Evolutionary conservation across 1,140 invertebrate species (phyloP).

Genomic region (Bombus picipes): DNA sequence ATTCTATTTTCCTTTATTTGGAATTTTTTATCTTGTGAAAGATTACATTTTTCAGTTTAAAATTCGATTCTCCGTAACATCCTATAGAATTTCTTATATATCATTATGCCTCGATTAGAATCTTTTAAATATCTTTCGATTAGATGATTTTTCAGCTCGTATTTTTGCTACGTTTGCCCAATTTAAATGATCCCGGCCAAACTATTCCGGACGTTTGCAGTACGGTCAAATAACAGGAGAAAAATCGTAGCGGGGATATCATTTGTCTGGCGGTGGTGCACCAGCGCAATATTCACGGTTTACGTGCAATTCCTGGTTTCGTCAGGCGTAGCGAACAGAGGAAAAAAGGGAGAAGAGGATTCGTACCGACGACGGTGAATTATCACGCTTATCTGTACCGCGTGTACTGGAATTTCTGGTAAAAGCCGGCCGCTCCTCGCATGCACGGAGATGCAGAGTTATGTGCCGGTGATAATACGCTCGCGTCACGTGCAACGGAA

Average conservation of each 20-base stretch:
- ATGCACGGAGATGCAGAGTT: slow-evolving; percentile 41
- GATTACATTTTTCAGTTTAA: too few relatives aligned
- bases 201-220: not conserved
- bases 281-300: slow-evolving; percentile 36
- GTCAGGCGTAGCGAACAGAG: slow-evolving; percentile 1
- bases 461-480: slow-evolving; percentile 49
- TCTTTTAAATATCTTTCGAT: not conserved
- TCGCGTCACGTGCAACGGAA: slow-evolving; percentile 44
- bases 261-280: not conserved
- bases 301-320: slow-evolving; percentile 51
- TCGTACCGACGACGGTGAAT: slow-evolving; percentile 34
- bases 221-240: not conserved
- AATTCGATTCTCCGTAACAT: too few relatives aligned
- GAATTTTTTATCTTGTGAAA: too few relatives aligned
- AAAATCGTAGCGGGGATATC: not conserved
- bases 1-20: too few relatives aligned
- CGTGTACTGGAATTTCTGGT: slow-evolving; percentile 45
- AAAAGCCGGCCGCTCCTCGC: slow-evolving; percentile 40
- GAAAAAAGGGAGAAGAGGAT: not conserved
- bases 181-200: not conserved
- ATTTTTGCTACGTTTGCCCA: not conserved
- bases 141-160: not conserved
- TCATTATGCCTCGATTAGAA: too few relatives aligned
- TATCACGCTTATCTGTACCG: slow-evolving; percentile 51
- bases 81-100: too few relatives aligned